phyloP scores from a whole-genome alignment of 2,113 vertebrate genomes.

The Lutjanus erythropterus region DNA sequence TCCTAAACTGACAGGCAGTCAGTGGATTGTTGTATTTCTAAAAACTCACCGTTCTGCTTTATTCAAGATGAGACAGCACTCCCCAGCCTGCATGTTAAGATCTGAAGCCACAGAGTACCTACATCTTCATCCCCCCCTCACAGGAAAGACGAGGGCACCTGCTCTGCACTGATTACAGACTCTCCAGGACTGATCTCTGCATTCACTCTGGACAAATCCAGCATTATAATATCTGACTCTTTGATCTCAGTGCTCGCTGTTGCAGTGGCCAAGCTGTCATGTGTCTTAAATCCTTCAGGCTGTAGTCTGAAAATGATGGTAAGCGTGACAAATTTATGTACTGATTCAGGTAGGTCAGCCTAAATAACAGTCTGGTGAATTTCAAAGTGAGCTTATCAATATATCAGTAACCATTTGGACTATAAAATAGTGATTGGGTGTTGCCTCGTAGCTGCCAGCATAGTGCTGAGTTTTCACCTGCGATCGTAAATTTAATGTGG shows the following conservation, averaged over 20 bases:
- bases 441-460: slow-evolving; percentile 21
- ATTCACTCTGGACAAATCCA: slow-evolving; percentile 28
- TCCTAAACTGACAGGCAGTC: background rate
- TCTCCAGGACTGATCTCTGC: slow-evolving; percentile 18
- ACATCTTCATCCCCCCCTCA: background rate
- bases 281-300: slow-evolving; percentile 39
- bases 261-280: slow-evolving; percentile 9
- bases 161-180: slow-evolving; percentile 31
- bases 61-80: background rate
- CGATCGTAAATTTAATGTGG: slow-evolving; percentile 35
- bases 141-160: slow-evolving; percentile 1
- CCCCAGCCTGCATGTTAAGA: background rate
- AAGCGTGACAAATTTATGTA: slow-evolving; percentile 45
- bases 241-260: slow-evolving; percentile 27
- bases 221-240: slow-evolving; percentile 38
- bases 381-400: slow-evolving; percentile 52
- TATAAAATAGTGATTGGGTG: slow-evolving; percentile 35
- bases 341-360: slow-evolving; percentile 36
- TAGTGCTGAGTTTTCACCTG: slow-evolving; percentile 47
- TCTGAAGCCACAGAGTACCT: slow-evolving; percentile 12
- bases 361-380: slow-evolving; percentile 29
- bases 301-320: slow-evolving; percentile 29
- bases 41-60: background rate
- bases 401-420: slow-evolving; percentile 36
- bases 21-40: background rate